Conservation (phyloP, 2,113 vertebrate genomes). For the Anthoscopus minutus region DNA sequence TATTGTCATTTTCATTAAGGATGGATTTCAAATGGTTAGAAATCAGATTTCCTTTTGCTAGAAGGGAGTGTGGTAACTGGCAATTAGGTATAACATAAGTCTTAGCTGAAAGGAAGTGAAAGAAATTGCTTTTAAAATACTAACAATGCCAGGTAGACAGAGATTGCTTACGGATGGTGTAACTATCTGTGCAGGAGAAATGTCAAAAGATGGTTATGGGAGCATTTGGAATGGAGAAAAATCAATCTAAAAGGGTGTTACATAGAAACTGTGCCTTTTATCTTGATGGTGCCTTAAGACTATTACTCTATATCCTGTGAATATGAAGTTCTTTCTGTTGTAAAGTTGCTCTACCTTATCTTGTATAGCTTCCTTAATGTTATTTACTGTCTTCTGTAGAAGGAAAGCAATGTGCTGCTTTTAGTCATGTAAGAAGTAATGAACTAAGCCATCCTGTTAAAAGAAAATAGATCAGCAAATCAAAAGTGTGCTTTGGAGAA, state of each 20-base stretch:
- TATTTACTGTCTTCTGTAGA: slow-evolving; percentile 1
- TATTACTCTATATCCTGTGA: not conserved
- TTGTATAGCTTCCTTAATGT: not conserved
- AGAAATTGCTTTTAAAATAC: slow-evolving; percentile 23
- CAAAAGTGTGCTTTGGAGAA: not conserved
- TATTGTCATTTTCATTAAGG: not conserved
- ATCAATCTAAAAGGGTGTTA: not conserved
- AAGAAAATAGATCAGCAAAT: not conserved
- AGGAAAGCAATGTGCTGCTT: not conserved
- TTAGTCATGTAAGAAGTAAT: slow-evolving; percentile 2
- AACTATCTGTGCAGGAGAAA: slow-evolving; percentile 6
- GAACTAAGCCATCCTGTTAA: not conserved
- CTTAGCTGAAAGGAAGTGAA: not conserved
- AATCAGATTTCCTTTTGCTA: not conserved
- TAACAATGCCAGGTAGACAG: slow-evolving; percentile 10
- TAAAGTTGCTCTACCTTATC: not conserved
- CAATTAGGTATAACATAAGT: not conserved
- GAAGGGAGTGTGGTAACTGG: not conserved
- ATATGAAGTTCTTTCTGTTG: not conserved
- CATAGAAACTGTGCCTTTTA: not conserved
- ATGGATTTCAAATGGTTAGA: not conserved
- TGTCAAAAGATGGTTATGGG: slow-evolving; percentile 16
- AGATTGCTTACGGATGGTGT: not conserved
- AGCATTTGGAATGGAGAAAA: slow-evolving; percentile 10
- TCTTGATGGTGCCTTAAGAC: not conserved